phyloP scores from a whole-genome alignment of 2,113 vertebrate species.

The Triplophysa siluroides region DNA sequence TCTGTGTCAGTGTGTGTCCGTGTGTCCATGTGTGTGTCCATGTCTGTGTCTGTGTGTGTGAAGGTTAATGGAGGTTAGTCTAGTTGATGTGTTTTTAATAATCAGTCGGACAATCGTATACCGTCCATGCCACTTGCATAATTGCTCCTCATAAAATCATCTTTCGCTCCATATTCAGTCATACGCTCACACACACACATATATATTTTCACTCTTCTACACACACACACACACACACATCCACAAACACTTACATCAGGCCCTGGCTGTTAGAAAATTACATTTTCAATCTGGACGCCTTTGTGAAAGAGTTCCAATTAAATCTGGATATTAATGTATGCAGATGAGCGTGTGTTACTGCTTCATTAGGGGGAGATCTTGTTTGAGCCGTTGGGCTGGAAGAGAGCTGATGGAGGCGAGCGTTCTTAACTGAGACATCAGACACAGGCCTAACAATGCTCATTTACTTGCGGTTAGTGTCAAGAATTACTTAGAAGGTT shows the following conservation, averaged over 20 bases:
- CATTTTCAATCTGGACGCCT: constrained; percentile 19
- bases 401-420: background rate
- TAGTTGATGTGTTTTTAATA: constrained; percentile 48
- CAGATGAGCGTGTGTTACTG: constrained; percentile 47
- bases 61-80: constrained; percentile 40
- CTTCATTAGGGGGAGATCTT: constrained; percentile 25
- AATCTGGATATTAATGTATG: constrained; percentile 50
- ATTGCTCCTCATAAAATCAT: constrained; percentile 46
- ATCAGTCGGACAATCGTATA: constrained; percentile 24
- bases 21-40: no score
- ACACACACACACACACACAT: constrained; percentile 31
- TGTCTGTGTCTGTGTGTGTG: background rate
- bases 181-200: background rate
- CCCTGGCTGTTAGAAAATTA: constrained; percentile 37
- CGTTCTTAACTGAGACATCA: background rate
- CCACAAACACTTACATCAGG: constrained; percentile 39
- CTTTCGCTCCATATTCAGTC: constrained; percentile 33
- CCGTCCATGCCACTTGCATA: constrained; percentile 35
- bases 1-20: background rate
- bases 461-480: background rate
- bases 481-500: background rate
- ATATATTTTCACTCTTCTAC: constrained; percentile 6
- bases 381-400: background rate
- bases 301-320: constrained; percentile 35
- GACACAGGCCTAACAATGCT: background rate